Percentiles rank a stretch among this genome's conserved stretches.
These are phyloP conservation scores for Parapristionchus giblindavisi DNA, from an alignment of 2,888 invertebrate genomes.

Conservation along the genomic window DNA sequence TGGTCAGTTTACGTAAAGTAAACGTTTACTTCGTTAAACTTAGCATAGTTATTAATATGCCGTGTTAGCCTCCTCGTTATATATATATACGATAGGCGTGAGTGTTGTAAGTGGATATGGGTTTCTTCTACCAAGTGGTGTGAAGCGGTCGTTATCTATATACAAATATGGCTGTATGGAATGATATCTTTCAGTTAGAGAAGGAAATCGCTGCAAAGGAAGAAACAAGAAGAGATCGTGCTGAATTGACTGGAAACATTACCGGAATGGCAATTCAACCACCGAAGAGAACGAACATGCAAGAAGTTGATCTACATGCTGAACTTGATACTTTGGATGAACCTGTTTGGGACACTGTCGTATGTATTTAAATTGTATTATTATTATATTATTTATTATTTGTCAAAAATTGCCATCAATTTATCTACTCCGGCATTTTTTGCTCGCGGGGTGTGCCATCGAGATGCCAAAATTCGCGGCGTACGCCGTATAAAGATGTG, in stretches of 20 bases:
- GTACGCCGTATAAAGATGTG: background rate
- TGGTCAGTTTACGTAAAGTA: slow-evolving; percentile 53
- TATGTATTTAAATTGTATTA: slow-evolving; percentile 39
- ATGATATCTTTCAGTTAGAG: slow-evolving; percentile 58
- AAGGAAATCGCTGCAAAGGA: slow-evolving; percentile 67
- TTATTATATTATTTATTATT: background rate
- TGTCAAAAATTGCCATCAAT: background rate
- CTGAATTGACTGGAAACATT: slow-evolving; percentile 46
- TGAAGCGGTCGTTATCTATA: too few species aligned
- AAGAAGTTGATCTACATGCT: slow-evolving; percentile 52
- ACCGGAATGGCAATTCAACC: slow-evolving; percentile 32
- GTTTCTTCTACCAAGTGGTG: too few species aligned
- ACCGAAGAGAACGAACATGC: slow-evolving; percentile 38
- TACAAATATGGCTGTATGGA: background rate
- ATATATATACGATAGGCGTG: too few species aligned
- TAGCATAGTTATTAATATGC: too few species aligned
- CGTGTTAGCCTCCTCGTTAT: background rate
- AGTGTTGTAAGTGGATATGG: too few species aligned
- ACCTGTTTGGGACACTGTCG: slow-evolving; percentile 68
- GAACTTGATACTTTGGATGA: slow-evolving; percentile 69
- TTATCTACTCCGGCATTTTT: background rate
- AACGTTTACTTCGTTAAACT: too few species aligned
- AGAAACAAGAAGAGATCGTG: slow-evolving; percentile 44
- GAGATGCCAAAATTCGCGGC: background rate
- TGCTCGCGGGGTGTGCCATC: background rate